phyloP scores from a whole-genome alignment of 2,113 vertebrate species.

The Archocentrus centrarchus region DNA sequence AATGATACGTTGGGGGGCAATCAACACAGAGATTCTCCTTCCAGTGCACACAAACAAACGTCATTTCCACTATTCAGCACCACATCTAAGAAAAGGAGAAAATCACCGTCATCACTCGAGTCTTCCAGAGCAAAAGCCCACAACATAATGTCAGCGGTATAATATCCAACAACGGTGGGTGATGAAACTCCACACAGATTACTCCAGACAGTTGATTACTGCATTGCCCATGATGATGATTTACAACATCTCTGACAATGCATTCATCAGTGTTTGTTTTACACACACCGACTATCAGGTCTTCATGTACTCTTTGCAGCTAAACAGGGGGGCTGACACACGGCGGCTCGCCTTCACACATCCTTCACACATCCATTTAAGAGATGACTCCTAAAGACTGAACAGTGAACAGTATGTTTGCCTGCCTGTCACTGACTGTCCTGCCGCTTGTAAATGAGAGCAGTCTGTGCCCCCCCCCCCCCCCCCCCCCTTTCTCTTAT shows the following conservation, averaged over 20 bases:
- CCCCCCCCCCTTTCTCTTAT: neutral
- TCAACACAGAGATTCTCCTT: neutral
- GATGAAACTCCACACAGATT: slow-evolving; percentile 29
- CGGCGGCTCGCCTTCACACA: neutral
- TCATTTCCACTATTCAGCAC: neutral
- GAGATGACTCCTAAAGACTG: neutral
- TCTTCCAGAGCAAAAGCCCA: neutral
- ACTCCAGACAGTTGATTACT: slow-evolving; percentile 45
- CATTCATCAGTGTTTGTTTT: slow-evolving; percentile 28
- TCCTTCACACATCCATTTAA: neutral
- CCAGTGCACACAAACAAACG: neutral
- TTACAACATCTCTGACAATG: neutral
- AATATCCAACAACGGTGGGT: neutral
- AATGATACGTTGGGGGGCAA: neutral
- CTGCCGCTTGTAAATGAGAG: slow-evolving; percentile 21
- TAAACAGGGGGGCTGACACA: neutral
- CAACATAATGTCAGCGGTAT: neutral
- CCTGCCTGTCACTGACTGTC: neutral
- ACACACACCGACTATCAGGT: neutral
- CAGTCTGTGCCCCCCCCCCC: neutral
- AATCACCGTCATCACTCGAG: neutral
- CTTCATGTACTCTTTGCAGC: neutral
- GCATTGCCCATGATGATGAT: slow-evolving; percentile 16
- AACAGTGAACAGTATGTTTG: neutral
- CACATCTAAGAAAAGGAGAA: neutral